Evolutionary conservation across 2,888 invertebrate genomes (phyloP), one percentile per base, ranked within the genome.

Genomic region (Julus scanicus): DNA sequence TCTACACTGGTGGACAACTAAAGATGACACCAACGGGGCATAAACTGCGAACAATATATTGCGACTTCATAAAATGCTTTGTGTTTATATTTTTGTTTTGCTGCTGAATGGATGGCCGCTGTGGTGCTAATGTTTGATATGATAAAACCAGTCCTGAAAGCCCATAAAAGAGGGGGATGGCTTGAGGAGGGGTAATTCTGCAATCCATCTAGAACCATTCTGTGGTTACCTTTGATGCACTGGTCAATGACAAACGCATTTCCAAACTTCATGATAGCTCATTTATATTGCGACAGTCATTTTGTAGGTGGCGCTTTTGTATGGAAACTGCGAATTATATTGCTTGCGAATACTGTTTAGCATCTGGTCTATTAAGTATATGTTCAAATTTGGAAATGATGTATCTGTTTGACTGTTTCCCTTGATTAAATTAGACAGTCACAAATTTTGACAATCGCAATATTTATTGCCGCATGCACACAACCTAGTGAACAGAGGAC

Each of bases 91-190:
- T n/a, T 71, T 71, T 57, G 57, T 20, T 71, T 71, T 71, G 71
- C 71, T 71, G 71, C 71, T 71, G 71, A 71, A 71, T 71, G 71
- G 71, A 71, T 71, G 71, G n/a, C 29, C 71, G 71, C 71, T 71
- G 71, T 71, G 71, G 20, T n/a, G 53, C 15, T 53, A 53, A 53
- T 53, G 53, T 9, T 71, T 71, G 29, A 71, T 71, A 71, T 71
- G 71, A 71, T 71, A 29, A 20, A 71, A 71, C 20, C 71, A 2
- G 71, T 20, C 71, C 20, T 71, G 71, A 29, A 71, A 71, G 71
- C 6, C 20, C 8, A 8, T 71, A 71, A 57, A 71, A 63, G 63
- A 71, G n/a, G 71, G 71, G 71, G 71, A 20, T 71, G 71, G 71
- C 6, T 71, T 29, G 71, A 71, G 71, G 71, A 20, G 71, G 71